A percentile compares a stretch with the other conserved stretches of the same genome.
phyloP scores from a whole-genome alignment of 2,113 vertebrate species.

The Heloderma charlesbogerti region DNA sequence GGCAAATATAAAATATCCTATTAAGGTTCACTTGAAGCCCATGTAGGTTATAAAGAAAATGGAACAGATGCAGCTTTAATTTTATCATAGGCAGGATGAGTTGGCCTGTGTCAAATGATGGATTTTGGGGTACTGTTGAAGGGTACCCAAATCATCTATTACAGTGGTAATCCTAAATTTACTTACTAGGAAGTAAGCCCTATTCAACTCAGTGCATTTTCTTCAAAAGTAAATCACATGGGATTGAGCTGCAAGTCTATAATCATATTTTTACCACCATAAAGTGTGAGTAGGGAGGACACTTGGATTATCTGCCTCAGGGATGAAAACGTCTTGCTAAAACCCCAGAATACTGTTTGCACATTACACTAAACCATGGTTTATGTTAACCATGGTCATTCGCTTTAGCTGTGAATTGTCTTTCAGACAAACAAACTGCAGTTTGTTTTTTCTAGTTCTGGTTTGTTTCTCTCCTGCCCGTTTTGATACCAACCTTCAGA shows the following conservation, averaged over 20 bases:
- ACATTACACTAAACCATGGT: no score
- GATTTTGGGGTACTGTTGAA: neutral
- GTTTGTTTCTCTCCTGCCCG: no score
- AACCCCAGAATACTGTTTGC: neutral
- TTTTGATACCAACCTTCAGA: no score
- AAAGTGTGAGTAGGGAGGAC: neutral
- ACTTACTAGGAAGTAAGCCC: neutral
- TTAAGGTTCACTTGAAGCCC: neutral
- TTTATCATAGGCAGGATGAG: neutral
- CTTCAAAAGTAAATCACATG: neutral
- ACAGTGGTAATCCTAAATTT: neutral
- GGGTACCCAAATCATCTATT: neutral
- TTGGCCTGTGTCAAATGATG: neutral
- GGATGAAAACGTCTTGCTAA: neutral
- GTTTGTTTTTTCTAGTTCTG: no score
- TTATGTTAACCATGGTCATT: no score
- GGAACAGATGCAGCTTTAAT: neutral
- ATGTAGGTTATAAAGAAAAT: neutral
- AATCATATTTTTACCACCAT: no score
- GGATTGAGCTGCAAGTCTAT: neutral
- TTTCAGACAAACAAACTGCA: no score
- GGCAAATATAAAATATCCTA: no score
- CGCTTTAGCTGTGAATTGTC: no score
- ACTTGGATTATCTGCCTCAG: neutral
- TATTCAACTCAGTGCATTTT: neutral